Conservation (phyloP, 2,113 vertebrate species). For the Lophius piscatorius region DNA sequence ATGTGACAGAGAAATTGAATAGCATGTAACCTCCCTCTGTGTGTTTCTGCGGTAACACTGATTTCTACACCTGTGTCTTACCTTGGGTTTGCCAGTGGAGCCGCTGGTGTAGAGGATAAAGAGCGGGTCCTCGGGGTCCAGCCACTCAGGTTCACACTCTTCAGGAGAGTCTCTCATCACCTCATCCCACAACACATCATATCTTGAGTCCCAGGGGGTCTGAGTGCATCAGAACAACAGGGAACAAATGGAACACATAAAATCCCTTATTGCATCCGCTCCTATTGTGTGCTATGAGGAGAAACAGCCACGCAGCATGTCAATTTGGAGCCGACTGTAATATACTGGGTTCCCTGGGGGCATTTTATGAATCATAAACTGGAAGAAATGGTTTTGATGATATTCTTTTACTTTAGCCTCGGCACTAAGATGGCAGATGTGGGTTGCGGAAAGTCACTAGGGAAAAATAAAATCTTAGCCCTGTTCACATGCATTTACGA, state of each 20-base stretch:
- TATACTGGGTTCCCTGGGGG: background rate
- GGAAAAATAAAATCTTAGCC: background rate
- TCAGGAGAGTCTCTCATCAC: constrained; percentile 70
- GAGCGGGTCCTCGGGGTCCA: constrained; percentile 85
- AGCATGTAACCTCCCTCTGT: too few species aligned
- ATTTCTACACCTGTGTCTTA: constrained; percentile 20
- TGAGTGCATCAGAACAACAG: constrained; percentile 36
- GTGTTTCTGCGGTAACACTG: too few species aligned
- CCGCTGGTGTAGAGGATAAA: constrained; percentile 87
- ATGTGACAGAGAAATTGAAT: background rate
- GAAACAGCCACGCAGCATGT: background rate
- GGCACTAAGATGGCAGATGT: too few species aligned
- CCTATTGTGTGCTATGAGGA: background rate
- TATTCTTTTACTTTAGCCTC: background rate
- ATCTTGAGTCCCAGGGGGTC: constrained; percentile 78
- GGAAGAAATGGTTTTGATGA: background rate
- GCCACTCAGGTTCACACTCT: constrained; percentile 83
- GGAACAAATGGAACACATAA: constrained; percentile 13
- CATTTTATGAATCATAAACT: constrained; percentile 12
- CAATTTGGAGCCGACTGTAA: background rate
- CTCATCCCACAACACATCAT: constrained; percentile 83
- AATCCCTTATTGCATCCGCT: constrained; percentile 8
- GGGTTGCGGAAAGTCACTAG: background rate
- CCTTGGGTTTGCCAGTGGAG: constrained; percentile 87
- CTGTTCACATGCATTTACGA: background rate